These are phyloP conservation scores for Tragelaphus strepsiceros DNA, from an alignment of 2,113 vertebrate species.

Conservation along the genomic window DNA sequence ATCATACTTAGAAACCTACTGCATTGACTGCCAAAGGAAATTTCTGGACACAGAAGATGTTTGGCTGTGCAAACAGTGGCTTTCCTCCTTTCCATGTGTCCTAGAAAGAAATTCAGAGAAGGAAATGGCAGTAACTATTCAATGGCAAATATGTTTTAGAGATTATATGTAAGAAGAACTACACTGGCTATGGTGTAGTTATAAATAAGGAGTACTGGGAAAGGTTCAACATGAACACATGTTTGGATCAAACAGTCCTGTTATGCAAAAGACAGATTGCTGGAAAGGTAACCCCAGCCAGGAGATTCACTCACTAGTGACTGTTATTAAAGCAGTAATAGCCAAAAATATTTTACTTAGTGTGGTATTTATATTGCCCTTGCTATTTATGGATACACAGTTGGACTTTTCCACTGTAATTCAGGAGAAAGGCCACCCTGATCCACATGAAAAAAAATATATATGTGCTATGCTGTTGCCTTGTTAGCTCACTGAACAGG, in stretches of 20 bases:
- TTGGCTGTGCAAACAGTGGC: conserved; percentile 22
- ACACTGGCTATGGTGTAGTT: not conserved
- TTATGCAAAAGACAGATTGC: not conserved
- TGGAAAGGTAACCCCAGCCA: not conserved
- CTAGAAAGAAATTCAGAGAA: conserved; percentile 63
- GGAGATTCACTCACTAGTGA: not conserved
- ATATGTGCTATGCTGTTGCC: not conserved
- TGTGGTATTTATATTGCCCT: not conserved
- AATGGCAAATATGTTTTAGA: conserved; percentile 58
- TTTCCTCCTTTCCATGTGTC: conserved; percentile 31
- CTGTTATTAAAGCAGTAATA: not conserved
- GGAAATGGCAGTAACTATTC: conserved; percentile 5
- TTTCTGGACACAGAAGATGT: conserved; percentile 30
- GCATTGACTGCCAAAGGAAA: conserved; percentile 26
- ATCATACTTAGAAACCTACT: not conserved
- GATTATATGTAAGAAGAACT: conserved; percentile 50
- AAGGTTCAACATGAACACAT: conserved; percentile 5
- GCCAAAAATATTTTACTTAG: not conserved
- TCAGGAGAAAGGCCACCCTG: not conserved
- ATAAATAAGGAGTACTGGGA: conserved; percentile 31
- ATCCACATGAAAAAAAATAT: not conserved
- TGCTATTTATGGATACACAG: not conserved
- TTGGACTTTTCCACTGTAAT: not conserved
- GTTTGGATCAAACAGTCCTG: conserved; percentile 31
- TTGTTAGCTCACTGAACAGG: not conserved